These are phyloP conservation scores for Orycteropus afer DNA, from an alignment of 2,113 vertebrate genomes.

Conservation along the genomic window DNA sequence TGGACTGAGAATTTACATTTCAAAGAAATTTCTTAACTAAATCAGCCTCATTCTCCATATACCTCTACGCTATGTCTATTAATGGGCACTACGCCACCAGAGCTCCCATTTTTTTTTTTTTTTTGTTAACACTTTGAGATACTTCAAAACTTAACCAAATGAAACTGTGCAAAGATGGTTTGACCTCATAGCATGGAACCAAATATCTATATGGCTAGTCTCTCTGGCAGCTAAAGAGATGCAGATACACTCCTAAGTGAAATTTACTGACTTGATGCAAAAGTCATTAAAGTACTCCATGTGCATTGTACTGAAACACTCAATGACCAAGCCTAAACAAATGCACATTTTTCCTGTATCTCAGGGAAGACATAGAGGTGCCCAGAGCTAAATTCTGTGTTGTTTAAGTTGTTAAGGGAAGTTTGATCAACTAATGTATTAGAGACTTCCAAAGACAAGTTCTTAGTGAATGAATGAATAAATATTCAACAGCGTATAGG, in stretches of 20 bases:
- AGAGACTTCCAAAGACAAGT: neutral
- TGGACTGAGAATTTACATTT: neutral
- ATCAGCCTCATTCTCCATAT: neutral
- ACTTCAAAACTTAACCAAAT: neutral
- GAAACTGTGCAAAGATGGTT: neutral
- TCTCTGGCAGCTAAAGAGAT: neutral
- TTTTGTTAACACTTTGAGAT: constrained; percentile 3
- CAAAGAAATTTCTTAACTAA: neutral
- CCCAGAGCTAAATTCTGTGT: neutral
- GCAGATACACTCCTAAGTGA: neutral
- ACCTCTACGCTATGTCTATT: neutral
- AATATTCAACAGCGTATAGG: neutral
- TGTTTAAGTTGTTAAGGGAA: neutral
- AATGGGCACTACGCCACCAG: neutral
- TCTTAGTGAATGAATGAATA: neutral
- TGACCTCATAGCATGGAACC: neutral
- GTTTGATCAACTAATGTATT: neutral
- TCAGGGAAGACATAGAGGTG: neutral
- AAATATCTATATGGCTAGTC: neutral
- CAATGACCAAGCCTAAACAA: neutral
- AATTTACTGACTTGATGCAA: neutral
- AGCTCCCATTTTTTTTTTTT: no score
- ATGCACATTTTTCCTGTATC: neutral
- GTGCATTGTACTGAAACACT: neutral
- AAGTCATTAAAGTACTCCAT: neutral